Conservation (phyloP, 2,113 vertebrate genomes). For the Pithys albifrons region DNA sequence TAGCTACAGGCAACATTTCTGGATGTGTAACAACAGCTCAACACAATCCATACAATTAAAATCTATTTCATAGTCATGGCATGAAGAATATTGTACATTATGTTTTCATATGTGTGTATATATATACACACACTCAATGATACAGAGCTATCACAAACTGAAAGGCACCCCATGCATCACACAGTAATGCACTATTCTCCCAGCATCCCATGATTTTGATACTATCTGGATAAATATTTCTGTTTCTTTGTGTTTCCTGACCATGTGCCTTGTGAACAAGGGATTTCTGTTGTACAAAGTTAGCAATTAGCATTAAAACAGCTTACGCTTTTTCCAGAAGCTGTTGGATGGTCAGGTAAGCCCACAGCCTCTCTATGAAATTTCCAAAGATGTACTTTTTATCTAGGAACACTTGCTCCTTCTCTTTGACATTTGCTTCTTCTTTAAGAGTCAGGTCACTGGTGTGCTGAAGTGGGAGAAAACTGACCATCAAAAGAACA, state of each 20-base stretch:
- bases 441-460: constrained; percentile 72
- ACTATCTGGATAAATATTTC: not conserved
- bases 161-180: not conserved
- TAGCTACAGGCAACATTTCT: not conserved
- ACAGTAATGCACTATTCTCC: not conserved
- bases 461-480: constrained; percentile 44
- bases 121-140: not conserved
- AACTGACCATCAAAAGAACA: not conserved
- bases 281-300: not conserved
- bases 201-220: not conserved
- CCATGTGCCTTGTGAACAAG: not conserved
- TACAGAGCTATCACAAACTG: not conserved
- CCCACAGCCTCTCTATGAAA: constrained; percentile 90
- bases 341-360: constrained; percentile 91
- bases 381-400: constrained; percentile 74
- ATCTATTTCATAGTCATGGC: not conserved
- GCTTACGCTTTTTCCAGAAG: constrained; percentile 85
- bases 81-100: not conserved
- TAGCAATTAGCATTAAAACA: not conserved
- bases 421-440: constrained; percentile 47
- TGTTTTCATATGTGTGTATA: not conserved
- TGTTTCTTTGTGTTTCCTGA: not conserved
- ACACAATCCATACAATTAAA: not conserved
- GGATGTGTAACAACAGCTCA: not conserved
- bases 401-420: constrained; percentile 64